Evolutionary conservation across 35 echinoderm and acorn worm genomes (phyloP).

Genomic region (Acanthaster planci): DNA sequence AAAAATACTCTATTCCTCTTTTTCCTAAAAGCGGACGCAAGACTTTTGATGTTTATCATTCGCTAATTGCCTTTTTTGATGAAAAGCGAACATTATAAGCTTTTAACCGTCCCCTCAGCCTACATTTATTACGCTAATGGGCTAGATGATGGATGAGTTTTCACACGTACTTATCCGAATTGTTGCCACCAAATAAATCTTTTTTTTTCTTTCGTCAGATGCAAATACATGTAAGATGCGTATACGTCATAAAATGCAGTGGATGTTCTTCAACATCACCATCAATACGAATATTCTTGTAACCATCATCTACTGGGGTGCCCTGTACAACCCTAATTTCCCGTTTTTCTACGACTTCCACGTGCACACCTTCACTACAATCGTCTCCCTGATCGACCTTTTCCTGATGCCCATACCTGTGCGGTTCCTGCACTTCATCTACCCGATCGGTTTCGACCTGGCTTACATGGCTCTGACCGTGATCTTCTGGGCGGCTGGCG

Average conservation of each 20-base stretch:
- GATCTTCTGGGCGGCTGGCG: slow-evolving; percentile 49
- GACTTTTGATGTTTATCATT: too few relatives aligned
- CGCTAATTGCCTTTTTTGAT: too few relatives aligned
- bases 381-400: slow-evolving; percentile 41
- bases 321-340: slow-evolving; percentile 23
- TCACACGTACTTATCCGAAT: too few relatives aligned
- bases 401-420: slow-evolving; percentile 38
- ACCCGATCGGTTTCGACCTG: slow-evolving; percentile 33
- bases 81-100: too few relatives aligned
- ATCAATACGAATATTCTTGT: slow-evolving; percentile 12
- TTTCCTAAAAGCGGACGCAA: too few relatives aligned
- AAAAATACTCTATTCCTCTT: too few relatives aligned
- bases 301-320: slow-evolving; percentile 51
- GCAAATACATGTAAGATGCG: not conserved
- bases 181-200: too few relatives aligned
- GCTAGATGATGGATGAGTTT: too few relatives aligned
- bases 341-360: slow-evolving; percentile 42
- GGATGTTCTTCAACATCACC: slow-evolving; percentile 52
- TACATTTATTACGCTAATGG: too few relatives aligned
- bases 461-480: slow-evolving; percentile 34
- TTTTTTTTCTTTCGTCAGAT: not conserved
- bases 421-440: slow-evolving; percentile 47
- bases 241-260: slow-evolving; percentile 34
- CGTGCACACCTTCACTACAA: slow-evolving; percentile 30
- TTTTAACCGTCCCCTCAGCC: too few relatives aligned